Conservation (phyloP, 2,888 invertebrate genomes). For the Atethmia centrago region DNA sequence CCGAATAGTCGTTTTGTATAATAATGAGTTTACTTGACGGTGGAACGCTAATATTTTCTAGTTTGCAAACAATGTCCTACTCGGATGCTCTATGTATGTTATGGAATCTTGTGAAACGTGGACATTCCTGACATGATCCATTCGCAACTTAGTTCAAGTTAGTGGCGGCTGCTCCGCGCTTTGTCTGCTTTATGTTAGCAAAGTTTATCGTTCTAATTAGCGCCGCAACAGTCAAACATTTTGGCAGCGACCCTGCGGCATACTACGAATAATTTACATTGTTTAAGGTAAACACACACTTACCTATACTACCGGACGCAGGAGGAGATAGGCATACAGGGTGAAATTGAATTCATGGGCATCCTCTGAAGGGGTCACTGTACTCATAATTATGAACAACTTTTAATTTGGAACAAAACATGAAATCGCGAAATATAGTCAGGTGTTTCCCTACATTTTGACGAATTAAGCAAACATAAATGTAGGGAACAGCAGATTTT, state of each 20-base stretch:
- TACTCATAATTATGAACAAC: too few relatives aligned
- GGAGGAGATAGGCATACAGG: too few relatives aligned
- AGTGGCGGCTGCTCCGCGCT: constrained; percentile 11
- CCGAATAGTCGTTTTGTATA: constrained; percentile 29
- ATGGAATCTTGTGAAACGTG: constrained; percentile 33
- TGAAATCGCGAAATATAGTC: too few relatives aligned
- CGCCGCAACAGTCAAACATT: constrained; percentile 58
- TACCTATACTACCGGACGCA: constrained; percentile 10
- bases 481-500: too few relatives aligned
- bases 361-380: too few relatives aligned
- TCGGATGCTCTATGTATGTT: constrained; percentile 15
- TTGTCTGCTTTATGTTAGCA: constrained; percentile 33
- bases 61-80: constrained; percentile 50
- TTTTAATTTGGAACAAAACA: too few relatives aligned
- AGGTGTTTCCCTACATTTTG: too few relatives aligned
- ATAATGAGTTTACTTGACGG: constrained; percentile 8
- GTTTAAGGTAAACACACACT: constrained; percentile 39
- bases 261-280: constrained; percentile 42
- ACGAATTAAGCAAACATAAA: too few relatives aligned
- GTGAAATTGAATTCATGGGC: too few relatives aligned
- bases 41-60: constrained; percentile 40
- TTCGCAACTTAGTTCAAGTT: constrained; percentile 31
- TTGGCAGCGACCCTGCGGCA: constrained; percentile 39
- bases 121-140: constrained; percentile 58
- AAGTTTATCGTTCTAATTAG: constrained; percentile 65